phyloP scores from a whole-genome alignment of 2,888 invertebrate genomes.

The Crepidodera aurea region DNA sequence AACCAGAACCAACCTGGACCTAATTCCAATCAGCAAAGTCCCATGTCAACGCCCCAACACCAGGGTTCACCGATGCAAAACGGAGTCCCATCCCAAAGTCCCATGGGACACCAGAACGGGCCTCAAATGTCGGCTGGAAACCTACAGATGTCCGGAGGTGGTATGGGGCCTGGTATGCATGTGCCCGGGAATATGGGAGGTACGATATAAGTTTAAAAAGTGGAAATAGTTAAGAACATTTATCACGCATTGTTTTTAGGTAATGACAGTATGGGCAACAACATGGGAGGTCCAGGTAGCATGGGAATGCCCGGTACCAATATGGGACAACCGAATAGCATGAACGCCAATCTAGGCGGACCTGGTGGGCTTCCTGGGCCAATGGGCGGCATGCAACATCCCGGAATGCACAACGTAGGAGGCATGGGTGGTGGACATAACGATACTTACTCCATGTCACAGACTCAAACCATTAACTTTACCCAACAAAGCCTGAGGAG shows the following conservation, averaged over 20 bases:
- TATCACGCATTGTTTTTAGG: not conserved
- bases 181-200: conserved; percentile 35
- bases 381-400: conserved; percentile 46
- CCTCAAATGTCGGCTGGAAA: conserved; percentile 31
- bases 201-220: no score
- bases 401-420: conserved; percentile 41
- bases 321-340: conserved; percentile 38
- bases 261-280: conserved; percentile 20
- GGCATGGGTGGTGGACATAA: conserved; percentile 57
- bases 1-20: conserved; percentile 36
- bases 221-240: no score
- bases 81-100: conserved; percentile 14
- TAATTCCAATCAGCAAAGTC: conserved; percentile 37
- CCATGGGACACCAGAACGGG: conserved; percentile 21
- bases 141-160: conserved; percentile 41
- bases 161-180: conserved; percentile 42
- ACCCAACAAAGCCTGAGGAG: conserved; percentile 75
- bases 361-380: conserved; percentile 31
- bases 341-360: conserved; percentile 29
- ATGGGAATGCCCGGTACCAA: conserved; percentile 30
- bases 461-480: conserved; percentile 87
- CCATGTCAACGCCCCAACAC: conserved; percentile 36
- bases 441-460: conserved; percentile 78
- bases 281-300: conserved; percentile 35
- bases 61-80: conserved; percentile 32